Base-by-base conservation (phyloP, 2,888 invertebrate species). In the Xestia sexstrigata region DNA sequence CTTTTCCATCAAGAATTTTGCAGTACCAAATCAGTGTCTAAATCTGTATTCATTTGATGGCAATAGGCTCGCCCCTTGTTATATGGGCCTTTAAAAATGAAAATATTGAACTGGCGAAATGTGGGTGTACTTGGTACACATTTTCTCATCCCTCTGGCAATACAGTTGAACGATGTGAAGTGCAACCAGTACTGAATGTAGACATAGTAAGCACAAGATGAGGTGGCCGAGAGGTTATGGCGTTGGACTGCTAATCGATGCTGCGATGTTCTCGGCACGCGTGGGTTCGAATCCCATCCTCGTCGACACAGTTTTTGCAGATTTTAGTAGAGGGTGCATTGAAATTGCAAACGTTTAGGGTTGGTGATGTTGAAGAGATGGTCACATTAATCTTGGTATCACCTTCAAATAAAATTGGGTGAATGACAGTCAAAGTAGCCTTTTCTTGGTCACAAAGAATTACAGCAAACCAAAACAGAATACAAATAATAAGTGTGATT, bases 281-380 rank as follows among this genome's bases (percentile, higher is more conserved):
- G 97, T 97, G 97, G 97, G 98, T 98, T 97, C 97, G 97, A 97
- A 98, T 98, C 98, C 97, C 97, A 97, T 98, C 97, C 97, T 97
- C 97, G 97, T 97, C 97, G 97, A 65, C 9, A 30, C 2, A 49
- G 20, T 49, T 69, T 77, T 77, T 60, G 79, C 49, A 20, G 78
- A 20, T 23, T 8, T 65, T 30, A 7, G 9, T 23, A 47, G 2
- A 7, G 2, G 0, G 2, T 63, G 60, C 23, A 55, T 23, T 55
- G 52, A 55, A n/a, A 55, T 55, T n/a, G n/a, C 52, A 55, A 52
- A 17, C 60, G 17, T 55, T 42, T 70, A 4, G 4, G 11, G 7
- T 39, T 20, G 1, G 15, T 55, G 1, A 35, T 68, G 68, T 9
- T 58, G 9, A 39, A n/a, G 13, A n/a, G 55, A 55, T 55, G 5